Evolutionary conservation across 2,113 vertebrate species (phyloP).

Genomic region (Phyllostomus hastatus): DNA sequence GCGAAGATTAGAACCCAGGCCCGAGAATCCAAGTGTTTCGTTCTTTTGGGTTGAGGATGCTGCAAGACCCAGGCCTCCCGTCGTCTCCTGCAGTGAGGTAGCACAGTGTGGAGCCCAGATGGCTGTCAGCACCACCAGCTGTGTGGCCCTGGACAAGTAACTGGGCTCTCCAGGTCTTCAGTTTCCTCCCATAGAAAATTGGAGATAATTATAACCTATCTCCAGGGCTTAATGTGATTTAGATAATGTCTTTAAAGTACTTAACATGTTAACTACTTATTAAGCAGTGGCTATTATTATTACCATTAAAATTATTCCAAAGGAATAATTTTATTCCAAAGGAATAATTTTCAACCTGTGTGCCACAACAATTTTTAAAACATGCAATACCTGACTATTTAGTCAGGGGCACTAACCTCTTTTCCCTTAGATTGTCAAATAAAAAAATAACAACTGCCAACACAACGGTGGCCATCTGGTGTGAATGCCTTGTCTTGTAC

Average conservation of each 20-base stretch:
- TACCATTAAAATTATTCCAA: not conserved
- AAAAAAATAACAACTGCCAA: not conserved
- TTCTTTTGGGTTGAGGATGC: not conserved
- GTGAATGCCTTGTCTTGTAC: not conserved
- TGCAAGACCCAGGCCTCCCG: not conserved
- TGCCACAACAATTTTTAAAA: not conserved
- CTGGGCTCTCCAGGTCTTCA: not conserved
- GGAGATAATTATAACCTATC: not conserved
- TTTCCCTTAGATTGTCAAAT: not conserved
- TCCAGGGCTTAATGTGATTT: not conserved
- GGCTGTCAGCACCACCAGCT: not conserved
- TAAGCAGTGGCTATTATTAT: not conserved
- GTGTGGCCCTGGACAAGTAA: not conserved
- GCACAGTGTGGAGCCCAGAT: not conserved
- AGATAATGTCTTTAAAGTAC: not conserved
- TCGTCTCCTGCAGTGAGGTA: not conserved
- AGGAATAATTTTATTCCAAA: too few species aligned
- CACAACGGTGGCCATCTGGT: not conserved
- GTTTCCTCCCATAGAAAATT: not conserved
- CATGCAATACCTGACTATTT: not conserved
- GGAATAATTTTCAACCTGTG: not conserved
- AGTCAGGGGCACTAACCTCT: not conserved
- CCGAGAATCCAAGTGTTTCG: not conserved
- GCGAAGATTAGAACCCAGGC: not conserved
- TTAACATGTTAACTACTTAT: not conserved